These are phyloP conservation scores for Cheirogaleus major DNA, from an alignment of 2,797 vertebrate genomes.

Conservation along the genomic window DNA sequence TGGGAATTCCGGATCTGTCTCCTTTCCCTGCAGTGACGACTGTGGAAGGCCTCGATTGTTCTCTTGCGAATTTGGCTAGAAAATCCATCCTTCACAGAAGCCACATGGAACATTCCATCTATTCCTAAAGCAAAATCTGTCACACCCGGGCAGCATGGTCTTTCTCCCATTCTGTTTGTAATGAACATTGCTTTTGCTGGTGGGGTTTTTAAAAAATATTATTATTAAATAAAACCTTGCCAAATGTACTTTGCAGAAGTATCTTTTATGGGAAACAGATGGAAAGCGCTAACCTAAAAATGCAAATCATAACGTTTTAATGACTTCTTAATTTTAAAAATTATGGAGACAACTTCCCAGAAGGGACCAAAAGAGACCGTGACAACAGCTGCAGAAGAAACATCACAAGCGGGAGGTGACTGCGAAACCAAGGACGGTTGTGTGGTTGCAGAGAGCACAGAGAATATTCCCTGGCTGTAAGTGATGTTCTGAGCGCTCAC, in stretches of 20 bases:
- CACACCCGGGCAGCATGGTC: neutral
- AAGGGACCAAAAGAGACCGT: neutral
- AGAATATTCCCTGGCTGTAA: rapidly evolving
- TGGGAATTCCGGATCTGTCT: neutral
- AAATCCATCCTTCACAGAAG: neutral
- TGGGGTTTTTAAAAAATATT: neutral
- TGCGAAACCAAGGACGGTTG: rapidly evolving
- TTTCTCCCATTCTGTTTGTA: neutral
- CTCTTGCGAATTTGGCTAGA: neutral
- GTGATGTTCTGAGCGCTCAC: neutral
- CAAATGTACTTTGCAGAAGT: slow-evolving; percentile 59
- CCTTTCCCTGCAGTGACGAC: neutral
- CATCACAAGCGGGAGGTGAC: neutral
- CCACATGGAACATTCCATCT: neutral
- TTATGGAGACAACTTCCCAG: neutral
- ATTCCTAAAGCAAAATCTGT: slow-evolving; percentile 8
- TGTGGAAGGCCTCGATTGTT: neutral
- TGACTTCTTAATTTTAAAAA: slow-evolving; percentile 71
- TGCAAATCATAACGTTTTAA: slow-evolving; percentile 54
- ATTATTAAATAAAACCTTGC: slow-evolving; percentile 68
- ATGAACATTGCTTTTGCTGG: neutral
- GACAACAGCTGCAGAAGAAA: slow-evolving; percentile 1
- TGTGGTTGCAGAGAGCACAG: neutral
- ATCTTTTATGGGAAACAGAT: slow-evolving; percentile 71
- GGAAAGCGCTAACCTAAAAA: slow-evolving; percentile 60